These are phyloP conservation scores for Melanotaenia boesemani DNA, from an alignment of 2,797 vertebrate genomes.

Conservation along the genomic window DNA sequence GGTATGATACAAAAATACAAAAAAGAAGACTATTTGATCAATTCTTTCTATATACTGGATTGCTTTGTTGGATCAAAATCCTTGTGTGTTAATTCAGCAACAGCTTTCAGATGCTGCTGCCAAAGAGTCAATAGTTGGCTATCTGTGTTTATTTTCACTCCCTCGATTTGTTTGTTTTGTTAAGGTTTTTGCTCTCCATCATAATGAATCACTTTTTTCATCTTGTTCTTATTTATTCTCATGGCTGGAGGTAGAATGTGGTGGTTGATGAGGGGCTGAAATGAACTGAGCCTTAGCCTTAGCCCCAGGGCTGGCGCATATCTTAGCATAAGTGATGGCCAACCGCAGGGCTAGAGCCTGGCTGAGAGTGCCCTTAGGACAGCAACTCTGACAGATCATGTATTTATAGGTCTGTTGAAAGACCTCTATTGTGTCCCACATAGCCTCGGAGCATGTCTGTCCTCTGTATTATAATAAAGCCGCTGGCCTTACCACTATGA, in stretches of 20 bases:
- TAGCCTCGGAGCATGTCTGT: slow-evolving; percentile 86
- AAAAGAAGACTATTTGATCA: slow-evolving; percentile 12
- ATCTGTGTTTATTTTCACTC: slow-evolving; percentile 73
- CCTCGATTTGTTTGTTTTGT: slow-evolving; percentile 82
- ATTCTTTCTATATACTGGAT: slow-evolving; percentile 16
- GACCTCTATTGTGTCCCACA: slow-evolving; percentile 88
- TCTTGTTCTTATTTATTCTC: slow-evolving; percentile 84
- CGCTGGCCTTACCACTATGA: slow-evolving; percentile 82
- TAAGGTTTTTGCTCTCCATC: slow-evolving; percentile 81
- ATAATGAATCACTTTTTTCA: slow-evolving; percentile 83
- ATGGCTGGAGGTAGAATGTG: slow-evolving; percentile 80
- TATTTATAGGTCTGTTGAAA: slow-evolving; percentile 89
- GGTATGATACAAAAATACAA: slow-evolving; percentile 21
- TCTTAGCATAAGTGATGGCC: slow-evolving; percentile 88
- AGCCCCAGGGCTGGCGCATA: slow-evolving; percentile 81
- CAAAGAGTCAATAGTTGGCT: slow-evolving; percentile 61
- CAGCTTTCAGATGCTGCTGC: slow-evolving; percentile 58
- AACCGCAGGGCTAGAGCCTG: slow-evolving; percentile 80
- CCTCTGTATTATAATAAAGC: slow-evolving; percentile 88
- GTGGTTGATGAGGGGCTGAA: slow-evolving; percentile 86
- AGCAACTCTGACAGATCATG: slow-evolving; percentile 86
- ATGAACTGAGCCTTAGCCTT: slow-evolving; percentile 86
- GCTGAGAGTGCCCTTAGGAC: slow-evolving; percentile 82
- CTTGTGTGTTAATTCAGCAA: slow-evolving; percentile 38
- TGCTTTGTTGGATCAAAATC: slow-evolving; percentile 29